These are phyloP conservation scores for Callimico goeldii DNA, from an alignment of 2,797 vertebrate genomes.

Conservation along the genomic window DNA sequence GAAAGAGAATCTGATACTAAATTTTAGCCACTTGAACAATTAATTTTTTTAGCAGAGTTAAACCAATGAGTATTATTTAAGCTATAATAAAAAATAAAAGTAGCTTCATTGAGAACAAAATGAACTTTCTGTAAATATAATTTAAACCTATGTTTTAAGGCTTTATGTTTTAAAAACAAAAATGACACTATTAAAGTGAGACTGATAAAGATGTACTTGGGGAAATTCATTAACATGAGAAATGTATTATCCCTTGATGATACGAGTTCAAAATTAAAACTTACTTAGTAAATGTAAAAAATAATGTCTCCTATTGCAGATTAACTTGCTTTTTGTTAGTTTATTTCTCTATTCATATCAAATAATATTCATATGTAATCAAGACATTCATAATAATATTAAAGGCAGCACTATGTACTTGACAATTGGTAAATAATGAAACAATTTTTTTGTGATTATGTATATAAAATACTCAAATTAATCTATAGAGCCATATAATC, in stretches of 20 bases:
- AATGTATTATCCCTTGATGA: not conserved
- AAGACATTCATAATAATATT: not conserved
- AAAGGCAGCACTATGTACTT: not conserved
- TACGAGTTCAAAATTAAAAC: conserved; percentile 17
- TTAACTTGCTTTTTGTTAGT: not conserved
- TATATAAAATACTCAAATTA: not conserved
- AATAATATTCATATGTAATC: conserved; percentile 28
- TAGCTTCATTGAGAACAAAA: not conserved
- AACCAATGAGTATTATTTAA: not conserved
- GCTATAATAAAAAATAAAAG: not conserved
- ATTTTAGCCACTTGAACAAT: not conserved
- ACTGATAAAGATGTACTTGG: not conserved
- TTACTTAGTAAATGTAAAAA: conserved; percentile 17
- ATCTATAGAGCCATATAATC: not conserved
- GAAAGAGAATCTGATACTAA: not conserved
- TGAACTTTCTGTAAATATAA: not conserved
- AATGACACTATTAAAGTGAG: not conserved
- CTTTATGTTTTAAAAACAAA: conserved; percentile 35
- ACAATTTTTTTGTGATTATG: not conserved
- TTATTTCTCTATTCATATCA: conserved; percentile 11
- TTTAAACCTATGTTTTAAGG: conserved; percentile 24
- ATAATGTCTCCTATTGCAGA: not conserved
- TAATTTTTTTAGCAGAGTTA: conserved; percentile 21
- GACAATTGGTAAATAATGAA: not conserved
- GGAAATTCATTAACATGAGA: not conserved